Conservation (phyloP, 2,888 invertebrate species). For the Prosapia bicincta region DNA sequence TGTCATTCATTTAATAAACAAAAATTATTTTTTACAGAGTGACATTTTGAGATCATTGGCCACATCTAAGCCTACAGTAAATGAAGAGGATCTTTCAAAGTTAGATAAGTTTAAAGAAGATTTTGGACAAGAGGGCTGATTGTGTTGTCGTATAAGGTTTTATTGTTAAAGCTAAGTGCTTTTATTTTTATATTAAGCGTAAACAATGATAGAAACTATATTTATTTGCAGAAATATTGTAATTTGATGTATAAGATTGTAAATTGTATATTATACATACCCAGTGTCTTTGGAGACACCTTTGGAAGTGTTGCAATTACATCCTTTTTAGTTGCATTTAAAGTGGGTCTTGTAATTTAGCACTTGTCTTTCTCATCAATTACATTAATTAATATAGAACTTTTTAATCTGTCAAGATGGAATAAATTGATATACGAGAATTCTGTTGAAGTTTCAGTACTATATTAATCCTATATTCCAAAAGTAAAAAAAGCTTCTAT, state of each 20-base stretch:
- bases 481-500: not conserved
- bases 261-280: not conserved
- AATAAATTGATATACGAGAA: not conserved
- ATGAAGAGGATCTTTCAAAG: constrained; percentile 91
- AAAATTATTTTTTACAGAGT: too few relatives aligned
- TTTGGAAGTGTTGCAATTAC: not conserved
- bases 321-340: not conserved
- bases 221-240: not conserved
- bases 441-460: not conserved
- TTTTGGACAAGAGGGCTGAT: constrained; percentile 88
- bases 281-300: not conserved
- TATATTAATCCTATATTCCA: not conserved
- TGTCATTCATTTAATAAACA: too few relatives aligned
- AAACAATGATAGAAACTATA: not conserved
- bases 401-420: not conserved
- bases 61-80: constrained; percentile 96
- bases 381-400: not conserved
- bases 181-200: not conserved
- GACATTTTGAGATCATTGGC: constrained; percentile 91
- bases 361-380: not conserved
- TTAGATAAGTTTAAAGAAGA: constrained; percentile 94
- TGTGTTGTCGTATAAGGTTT: not conserved
- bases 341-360: not conserved
- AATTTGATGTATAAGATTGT: not conserved
- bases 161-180: not conserved